Conservation (phyloP, 2,113 vertebrate genomes). For the Egretta garzetta region DNA sequence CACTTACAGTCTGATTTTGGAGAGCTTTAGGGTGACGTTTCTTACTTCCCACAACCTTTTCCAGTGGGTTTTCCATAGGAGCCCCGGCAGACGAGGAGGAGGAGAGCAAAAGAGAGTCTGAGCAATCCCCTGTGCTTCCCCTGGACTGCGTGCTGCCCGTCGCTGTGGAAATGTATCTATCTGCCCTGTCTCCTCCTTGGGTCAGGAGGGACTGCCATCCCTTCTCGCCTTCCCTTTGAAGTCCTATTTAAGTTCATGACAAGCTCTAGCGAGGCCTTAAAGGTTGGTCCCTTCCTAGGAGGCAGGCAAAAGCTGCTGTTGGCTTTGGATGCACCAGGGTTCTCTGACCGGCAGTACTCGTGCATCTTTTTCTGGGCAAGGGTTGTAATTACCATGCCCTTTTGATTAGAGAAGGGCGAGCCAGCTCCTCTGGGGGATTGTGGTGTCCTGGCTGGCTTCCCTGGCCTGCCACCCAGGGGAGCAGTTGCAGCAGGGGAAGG, state of each 20-base stretch:
- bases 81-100: background rate
- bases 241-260: constrained; percentile 71
- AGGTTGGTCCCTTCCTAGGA: constrained; percentile 46
- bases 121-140: constrained; percentile 16
- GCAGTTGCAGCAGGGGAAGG: background rate
- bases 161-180: constrained; percentile 65
- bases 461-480: constrained; percentile 43
- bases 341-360: background rate
- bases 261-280: constrained; percentile 55
- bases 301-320: constrained; percentile 8
- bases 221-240: constrained; percentile 76
- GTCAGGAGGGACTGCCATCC: constrained; percentile 39
- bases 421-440: background rate
- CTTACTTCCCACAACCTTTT: background rate
- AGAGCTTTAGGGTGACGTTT: background rate
- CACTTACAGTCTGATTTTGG: background rate
- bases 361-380: constrained; percentile 33
- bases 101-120: background rate
- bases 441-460: constrained; percentile 15
- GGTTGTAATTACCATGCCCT: constrained; percentile 34
- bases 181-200: constrained; percentile 59
- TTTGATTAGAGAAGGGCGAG: constrained; percentile 10
- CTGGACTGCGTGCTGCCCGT: background rate
- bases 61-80: background rate
- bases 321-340: background rate